A percentile compares a stretch with the other conserved stretches of the same genome.
Evolutionary conservation across 2,797 vertebrate species (phyloP).

Genomic region (Morus bassanus): DNA sequence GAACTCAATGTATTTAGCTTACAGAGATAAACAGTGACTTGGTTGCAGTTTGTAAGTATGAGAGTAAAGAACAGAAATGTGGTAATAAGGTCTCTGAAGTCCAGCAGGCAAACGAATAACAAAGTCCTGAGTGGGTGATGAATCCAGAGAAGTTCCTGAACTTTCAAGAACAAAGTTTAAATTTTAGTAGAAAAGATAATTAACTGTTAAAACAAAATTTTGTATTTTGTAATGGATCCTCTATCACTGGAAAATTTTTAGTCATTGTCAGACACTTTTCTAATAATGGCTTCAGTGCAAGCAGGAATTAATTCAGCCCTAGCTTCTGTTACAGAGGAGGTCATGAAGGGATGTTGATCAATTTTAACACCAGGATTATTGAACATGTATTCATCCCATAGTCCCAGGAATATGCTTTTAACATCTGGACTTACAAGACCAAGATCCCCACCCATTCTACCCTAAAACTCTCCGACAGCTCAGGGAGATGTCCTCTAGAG

Average conservation of each 20-base stretch:
- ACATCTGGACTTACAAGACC: neutral
- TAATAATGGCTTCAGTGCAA: neutral
- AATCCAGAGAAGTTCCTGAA: neutral
- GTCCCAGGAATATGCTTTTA: neutral
- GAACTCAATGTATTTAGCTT: neutral
- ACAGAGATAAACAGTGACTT: neutral
- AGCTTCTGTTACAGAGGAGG: neutral
- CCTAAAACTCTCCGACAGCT: neutral
- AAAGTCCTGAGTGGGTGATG: neutral
- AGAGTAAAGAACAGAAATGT: neutral
- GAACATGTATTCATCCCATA: neutral
- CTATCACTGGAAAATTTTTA: neutral
- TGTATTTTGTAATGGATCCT: neutral
- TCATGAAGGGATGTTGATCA: neutral
- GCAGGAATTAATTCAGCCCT: neutral
- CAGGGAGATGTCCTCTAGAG: neutral
- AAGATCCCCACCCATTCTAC: neutral
- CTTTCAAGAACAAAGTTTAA: neutral
- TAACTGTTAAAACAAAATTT: neutral
- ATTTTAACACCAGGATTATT: conserved; percentile 23
- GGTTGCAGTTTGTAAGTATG: neutral
- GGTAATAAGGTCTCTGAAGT: neutral
- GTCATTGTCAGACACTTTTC: neutral
- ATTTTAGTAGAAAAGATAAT: neutral
- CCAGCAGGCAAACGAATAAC: neutral